Conservation (phyloP, 2,888 invertebrate species). For the Eurytoma californica region DNA sequence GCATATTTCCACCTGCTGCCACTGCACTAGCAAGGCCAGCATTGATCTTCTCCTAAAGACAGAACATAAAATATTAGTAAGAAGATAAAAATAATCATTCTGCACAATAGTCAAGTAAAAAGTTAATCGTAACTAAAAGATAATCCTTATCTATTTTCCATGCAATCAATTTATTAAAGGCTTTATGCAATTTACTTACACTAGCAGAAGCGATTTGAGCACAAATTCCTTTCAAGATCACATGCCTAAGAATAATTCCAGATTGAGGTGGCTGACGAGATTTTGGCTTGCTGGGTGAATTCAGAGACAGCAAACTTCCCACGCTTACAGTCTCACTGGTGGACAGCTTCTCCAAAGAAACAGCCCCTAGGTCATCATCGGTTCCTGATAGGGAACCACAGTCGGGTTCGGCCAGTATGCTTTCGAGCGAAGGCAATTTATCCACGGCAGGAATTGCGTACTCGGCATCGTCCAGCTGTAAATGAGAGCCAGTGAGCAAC, state of each 20-base stretch:
- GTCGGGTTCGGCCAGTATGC: conserved; percentile 86
- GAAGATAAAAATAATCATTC: conserved; percentile 22
- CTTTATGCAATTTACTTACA: conserved; percentile 77
- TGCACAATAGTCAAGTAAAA: background rate
- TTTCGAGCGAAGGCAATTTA: conserved; percentile 86
- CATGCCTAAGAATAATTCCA: conserved; percentile 85
- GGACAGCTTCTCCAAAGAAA: conserved; percentile 67
- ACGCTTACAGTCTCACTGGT: conserved; percentile 77
- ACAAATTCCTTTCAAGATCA: conserved; percentile 90
- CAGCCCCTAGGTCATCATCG: conserved; percentile 72
- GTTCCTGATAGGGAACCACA: conserved; percentile 80
- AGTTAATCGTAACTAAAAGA: background rate
- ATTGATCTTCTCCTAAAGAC: conserved; percentile 87
- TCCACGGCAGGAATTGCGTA: conserved; percentile 87
- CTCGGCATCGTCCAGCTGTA: conserved; percentile 87
- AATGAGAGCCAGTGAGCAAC: conserved; percentile 55
- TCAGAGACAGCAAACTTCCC: conserved; percentile 76
- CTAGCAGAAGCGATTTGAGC: conserved; percentile 91
- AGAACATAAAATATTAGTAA: conserved; percentile 64
- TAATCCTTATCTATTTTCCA: background rate
- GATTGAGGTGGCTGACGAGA: conserved; percentile 74
- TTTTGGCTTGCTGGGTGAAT: conserved; percentile 70
- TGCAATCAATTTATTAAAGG: background rate
- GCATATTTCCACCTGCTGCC: conserved; percentile 84
- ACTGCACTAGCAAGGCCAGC: conserved; percentile 92